Evolutionary conservation across 2,888 invertebrate genomes (phyloP).

Genomic region (Junonia oenone): DNA sequence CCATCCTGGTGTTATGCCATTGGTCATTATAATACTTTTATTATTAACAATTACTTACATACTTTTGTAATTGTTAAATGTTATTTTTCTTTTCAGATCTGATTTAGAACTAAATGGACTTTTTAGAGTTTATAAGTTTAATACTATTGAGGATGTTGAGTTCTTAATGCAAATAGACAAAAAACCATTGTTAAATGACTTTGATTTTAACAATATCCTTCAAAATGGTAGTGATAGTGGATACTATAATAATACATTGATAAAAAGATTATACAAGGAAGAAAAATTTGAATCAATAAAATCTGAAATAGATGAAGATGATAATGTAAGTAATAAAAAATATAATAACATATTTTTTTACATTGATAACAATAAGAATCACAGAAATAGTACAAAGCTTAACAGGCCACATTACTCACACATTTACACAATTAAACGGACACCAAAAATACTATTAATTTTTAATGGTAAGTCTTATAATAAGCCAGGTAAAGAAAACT

Average conservation of each 20-base stretch:
- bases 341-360: too few species aligned
- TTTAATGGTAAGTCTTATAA: too few species aligned
- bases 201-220: slow-evolving; percentile 5
- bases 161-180: slow-evolving; percentile 26
- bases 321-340: slow-evolving; percentile 6
- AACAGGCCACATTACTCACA: too few species aligned
- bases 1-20: too few species aligned
- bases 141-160: slow-evolving; percentile 41
- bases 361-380: too few species aligned
- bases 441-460: too few species aligned
- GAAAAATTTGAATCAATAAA: not conserved
- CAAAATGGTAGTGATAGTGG: slow-evolving; percentile 19
- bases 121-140: slow-evolving; percentile 42
- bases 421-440: too few species aligned
- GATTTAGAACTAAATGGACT: slow-evolving; percentile 39
- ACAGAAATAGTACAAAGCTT: too few species aligned
- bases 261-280: slow-evolving; percentile 3
- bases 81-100: slow-evolving; percentile 38
- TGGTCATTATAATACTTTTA: too few species aligned
- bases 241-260: slow-evolving; percentile 15
- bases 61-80: too few species aligned
- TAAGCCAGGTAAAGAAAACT: too few species aligned
- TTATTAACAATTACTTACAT: too few species aligned
- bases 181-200: not conserved
- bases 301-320: not conserved